phyloP scores from a whole-genome alignment of 2,113 vertebrate species.

The pig (Sus scrofa) region T2T-Sscrofa CM000826.6:36328001-36328500 shows the following conservation, averaged over 20 bases:
- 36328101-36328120: constrained; percentile 63
- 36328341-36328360: constrained; percentile 75
- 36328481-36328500: constrained; percentile 12
- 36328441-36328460: constrained; percentile 70
- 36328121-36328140: constrained; percentile 54
- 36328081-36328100: constrained; percentile 38
- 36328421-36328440: constrained; percentile 68
- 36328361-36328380: constrained; percentile 67
- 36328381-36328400: constrained; percentile 67
- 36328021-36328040: neutral
- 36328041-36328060: neutral
- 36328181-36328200: constrained; percentile 60
- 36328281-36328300: constrained; percentile 76
- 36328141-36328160: constrained; percentile 72
- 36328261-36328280: constrained; percentile 79
- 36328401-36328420: constrained; percentile 70
- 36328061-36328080: neutral
- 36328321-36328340: constrained; percentile 67
- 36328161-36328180: constrained; percentile 68
- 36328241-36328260: constrained; percentile 68
- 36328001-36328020: neutral
- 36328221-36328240: constrained; percentile 73
- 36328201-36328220: constrained; percentile 77
- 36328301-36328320: constrained; percentile 75
- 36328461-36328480: constrained; percentile 69